These are phyloP conservation scores for Neomonachus schauinslandi DNA, from an alignment of 2,113 vertebrate species.

Conservation along the genomic window DNA sequence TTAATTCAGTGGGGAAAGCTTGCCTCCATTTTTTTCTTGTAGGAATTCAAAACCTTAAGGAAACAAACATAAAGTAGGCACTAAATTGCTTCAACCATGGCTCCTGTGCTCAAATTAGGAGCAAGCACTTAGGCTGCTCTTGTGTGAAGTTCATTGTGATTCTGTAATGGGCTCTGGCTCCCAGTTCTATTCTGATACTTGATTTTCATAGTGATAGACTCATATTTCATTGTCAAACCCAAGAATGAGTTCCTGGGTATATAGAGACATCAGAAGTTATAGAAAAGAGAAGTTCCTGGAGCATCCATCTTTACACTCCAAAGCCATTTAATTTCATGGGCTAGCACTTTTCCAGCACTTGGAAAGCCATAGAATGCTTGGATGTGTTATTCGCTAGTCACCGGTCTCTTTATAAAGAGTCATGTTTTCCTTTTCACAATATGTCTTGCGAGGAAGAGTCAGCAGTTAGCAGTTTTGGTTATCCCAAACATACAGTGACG, in stretches of 20 bases:
- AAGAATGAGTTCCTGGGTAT: neutral
- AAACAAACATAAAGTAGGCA: neutral
- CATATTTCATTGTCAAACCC: neutral
- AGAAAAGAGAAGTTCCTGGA: neutral
- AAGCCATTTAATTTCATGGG: neutral
- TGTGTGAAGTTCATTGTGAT: neutral
- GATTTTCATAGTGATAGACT: neutral
- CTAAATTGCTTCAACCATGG: fast-evolving
- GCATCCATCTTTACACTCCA: neutral
- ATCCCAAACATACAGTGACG: neutral
- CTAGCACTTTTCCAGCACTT: neutral
- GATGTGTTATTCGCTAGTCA: neutral
- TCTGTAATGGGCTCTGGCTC: neutral
- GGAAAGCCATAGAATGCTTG: neutral
- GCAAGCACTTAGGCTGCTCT: neutral
- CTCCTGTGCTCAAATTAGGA: neutral
- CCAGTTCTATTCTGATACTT: neutral
- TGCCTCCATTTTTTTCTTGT: neutral
- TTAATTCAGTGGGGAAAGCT: neutral
- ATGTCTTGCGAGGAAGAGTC: neutral
- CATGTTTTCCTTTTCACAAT: neutral
- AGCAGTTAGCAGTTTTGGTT: neutral
- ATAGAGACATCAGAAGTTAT: neutral
- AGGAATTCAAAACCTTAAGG: neutral
- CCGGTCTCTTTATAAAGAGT: neutral